Evolutionary conservation across 1,140 invertebrate species (phyloP), one percentile per base, ranked within the genome.

Genomic region (Lasioglossum albipes): DNA sequence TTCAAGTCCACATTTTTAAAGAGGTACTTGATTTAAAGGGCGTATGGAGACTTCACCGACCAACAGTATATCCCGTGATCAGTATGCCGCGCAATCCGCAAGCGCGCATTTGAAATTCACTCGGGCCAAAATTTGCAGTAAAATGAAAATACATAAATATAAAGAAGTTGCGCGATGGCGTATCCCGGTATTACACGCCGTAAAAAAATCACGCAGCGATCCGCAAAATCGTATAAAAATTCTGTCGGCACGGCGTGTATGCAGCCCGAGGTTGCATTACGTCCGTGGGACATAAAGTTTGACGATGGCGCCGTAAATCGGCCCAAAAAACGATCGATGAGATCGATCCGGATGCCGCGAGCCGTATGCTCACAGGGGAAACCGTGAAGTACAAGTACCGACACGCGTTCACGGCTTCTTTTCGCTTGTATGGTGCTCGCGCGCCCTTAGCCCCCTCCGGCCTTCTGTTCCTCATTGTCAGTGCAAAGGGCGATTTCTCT

Each of bases 401-500:
- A 65, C 27, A 79, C 57, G 5, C 13, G 27, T 41, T 16, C 59
- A 20, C 1, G 9, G 45, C 9, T 45, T 59, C 74, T n/a, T 59
- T 69, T 45, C 52, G n/a, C 7, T 16, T 20, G 18, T 10, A n/a
- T 71, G 22, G 27, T 57, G 27, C n/a, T 45, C 73, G 22, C 22
- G 7, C 59, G 9, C 45, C 57, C 36, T 78, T 65, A 10, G 27
- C 66, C 36, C 75, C 59, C 20, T 61, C 68, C 54, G 27, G 27
- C 12, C 75, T 65, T 71, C 45, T 49, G 81, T 84, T 84, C 83
- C 87, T 90, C 89, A 90, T 89, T 90, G 88, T 90, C 87, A 78
- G 83, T 84, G 81, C 84, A 89, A 89, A 89, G 83, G 81, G 86
- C 85, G 88, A 90, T 90, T 90, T 89, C 84, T 90, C 88, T 87